Percentiles rank a stretch among this genome's conserved stretches.
Evolutionary conservation across 2,888 invertebrate species (phyloP).

Genomic region (Leptinotarsa peninsularis): DNA sequence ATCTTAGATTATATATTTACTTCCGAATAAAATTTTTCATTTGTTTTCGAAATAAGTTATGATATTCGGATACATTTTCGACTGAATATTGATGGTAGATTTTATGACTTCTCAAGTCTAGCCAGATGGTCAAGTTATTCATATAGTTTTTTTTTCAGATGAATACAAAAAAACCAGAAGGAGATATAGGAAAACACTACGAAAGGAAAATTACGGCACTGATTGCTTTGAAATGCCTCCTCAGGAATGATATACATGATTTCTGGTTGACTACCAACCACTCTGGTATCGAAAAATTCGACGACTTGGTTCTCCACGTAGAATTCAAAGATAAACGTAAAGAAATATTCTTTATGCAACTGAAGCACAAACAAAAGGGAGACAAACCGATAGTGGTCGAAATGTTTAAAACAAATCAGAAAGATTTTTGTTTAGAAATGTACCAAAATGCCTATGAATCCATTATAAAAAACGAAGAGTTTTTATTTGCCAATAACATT

Average conservation of each 20-base stretch:
- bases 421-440: constrained; percentile 23
- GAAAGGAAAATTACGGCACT: constrained; percentile 24
- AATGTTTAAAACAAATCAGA: constrained; percentile 20
- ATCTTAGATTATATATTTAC: no score
- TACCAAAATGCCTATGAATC: constrained; percentile 25
- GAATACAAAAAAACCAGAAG: constrained; percentile 16
- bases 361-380: constrained; percentile 25
- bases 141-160: constrained; percentile 1
- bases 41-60: no score
- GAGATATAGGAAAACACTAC: constrained; percentile 32
- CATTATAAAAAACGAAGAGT: background rate
- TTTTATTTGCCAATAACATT: constrained; percentile 14
- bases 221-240: constrained; percentile 32
- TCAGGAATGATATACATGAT: constrained; percentile 25
- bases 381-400: constrained; percentile 20
- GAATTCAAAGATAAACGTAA: constrained; percentile 17
- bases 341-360: constrained; percentile 30
- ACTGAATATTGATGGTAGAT: no score
- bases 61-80: no score
- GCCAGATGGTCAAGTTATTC: background rate
- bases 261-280: constrained; percentile 33
- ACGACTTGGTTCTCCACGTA: constrained; percentile 28
- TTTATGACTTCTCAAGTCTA: no score
- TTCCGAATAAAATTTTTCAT: no score
- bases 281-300: constrained; percentile 25